Percentiles rank a stretch among this genome's conserved stretches.
Evolutionary conservation across 53 echinoderm and acorn worm species (phyloP).

Genomic region (Holothuria leucospilota): DNA sequence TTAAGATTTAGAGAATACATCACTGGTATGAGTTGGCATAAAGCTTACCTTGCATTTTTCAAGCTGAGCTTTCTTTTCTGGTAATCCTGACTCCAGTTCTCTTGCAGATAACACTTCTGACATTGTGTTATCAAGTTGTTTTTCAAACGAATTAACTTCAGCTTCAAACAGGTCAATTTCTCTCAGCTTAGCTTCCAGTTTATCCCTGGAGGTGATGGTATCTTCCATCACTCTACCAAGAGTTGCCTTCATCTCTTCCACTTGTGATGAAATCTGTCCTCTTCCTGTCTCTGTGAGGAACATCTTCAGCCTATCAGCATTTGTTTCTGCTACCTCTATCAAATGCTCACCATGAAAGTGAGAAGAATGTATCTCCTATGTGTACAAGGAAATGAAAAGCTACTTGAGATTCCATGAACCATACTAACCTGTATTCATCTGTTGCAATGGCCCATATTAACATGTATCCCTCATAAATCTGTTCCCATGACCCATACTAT

Average conservation of each 20-base stretch:
- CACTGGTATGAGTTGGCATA: background rate
- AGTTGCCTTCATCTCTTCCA: slow-evolving; percentile 15
- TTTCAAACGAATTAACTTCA: slow-evolving; percentile 16
- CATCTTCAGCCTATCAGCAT: slow-evolving; percentile 5
- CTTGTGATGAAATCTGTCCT: background rate
- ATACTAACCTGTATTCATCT: too few relatives aligned
- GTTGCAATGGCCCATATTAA: too few relatives aligned
- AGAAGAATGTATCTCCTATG: slow-evolving; percentile 11
- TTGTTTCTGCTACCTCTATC: slow-evolving; percentile 16
- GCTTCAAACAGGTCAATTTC: slow-evolving; percentile 66
- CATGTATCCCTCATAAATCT: too few relatives aligned
- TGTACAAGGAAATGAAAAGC: background rate
- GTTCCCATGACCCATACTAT: too few relatives aligned
- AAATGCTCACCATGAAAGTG: slow-evolving; percentile 39
- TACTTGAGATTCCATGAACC: background rate
- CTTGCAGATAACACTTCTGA: slow-evolving; percentile 61
- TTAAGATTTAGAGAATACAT: background rate
- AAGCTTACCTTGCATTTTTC: slow-evolving; percentile 83
- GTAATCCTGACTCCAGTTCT: slow-evolving; percentile 79
- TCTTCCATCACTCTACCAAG: slow-evolving; percentile 9
- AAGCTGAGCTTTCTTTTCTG: slow-evolving; percentile 86
- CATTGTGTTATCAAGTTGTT: slow-evolving; percentile 56
- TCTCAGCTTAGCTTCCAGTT: slow-evolving; percentile 56
- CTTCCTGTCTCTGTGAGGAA: background rate
- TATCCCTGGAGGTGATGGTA: background rate